Base-by-base conservation (phyloP, 1,140 invertebrate genomes). In the Drosophila arawakana region DNA sequence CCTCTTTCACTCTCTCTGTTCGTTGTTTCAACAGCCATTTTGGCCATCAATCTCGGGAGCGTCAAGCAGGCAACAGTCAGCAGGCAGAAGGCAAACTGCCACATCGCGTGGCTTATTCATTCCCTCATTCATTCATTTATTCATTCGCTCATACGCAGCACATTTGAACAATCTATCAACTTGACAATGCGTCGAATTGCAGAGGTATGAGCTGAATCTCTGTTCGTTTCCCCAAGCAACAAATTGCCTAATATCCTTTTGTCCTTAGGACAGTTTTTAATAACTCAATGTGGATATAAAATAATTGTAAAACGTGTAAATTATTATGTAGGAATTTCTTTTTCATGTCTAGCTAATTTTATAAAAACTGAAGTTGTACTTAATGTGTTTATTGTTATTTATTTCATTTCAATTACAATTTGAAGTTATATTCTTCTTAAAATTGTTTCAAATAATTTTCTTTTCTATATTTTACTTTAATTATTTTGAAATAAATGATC, bases 1-100 rank as follows among this genome's bases (percentile, higher is more conserved):
- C 46, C 25, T 52, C 37, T 13, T 37, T 37, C 62, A 44, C 62
- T 44, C 30, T 46, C 44, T 9, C 58, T 34, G 18, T 15, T 44
- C 73, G 70, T 83, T 88, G 83, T 88, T 88, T 88, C 80, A 88
- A 88, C 83, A 88, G 77, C 77, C 84, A 86, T 86, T 86, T 83
- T 71, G 70, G 77, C 83, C 84, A 86, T 86, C 83, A 86, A 86
- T 86, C 83, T 86, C 72, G 58, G 52, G 43, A 68, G 47, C 71
- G 57, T 54, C 63, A 67, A 57, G 65, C 83, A 76, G 67, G 82
- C 81, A 78, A 74, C 80, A 76, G 67, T 44, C 68, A 66, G 39
- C 57, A 57, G 47, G 52, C 55, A 67, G 49, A 15, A 55, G 59
- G 47, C 67, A 52, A 63, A 58, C 66, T 75, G 61, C 66, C 73